Base-by-base conservation (phyloP, 1,140 invertebrate species). In the Cotesia glomerata region DNA sequence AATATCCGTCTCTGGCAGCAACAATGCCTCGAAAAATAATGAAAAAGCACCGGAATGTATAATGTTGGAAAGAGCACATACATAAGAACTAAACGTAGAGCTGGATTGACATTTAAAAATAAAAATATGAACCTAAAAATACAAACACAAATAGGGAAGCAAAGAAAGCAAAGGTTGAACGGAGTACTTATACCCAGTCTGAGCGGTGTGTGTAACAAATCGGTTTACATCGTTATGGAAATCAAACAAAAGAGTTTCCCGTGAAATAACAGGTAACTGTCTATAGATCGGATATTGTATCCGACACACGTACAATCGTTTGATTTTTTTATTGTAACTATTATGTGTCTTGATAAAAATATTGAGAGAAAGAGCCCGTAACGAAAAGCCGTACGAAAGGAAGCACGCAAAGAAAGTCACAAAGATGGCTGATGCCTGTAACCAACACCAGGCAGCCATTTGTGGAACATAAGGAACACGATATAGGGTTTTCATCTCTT, bases 361-460 rank as follows among this genome's bases (percentile, higher is more conserved):
- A 62, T 35, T 35, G 16, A 56, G 16, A 56, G 16, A 18, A 56
- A 56, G 52, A 56, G 14, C 16, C 26, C 14, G 11, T 61, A 69
- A 61, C 73, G 34, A 58, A 75, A 75, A 75, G 74, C 74, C 74
- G 54, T 75, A 75, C 61, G 69, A 75, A 74, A 74, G 54, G 54
- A 59, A 71, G 76, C 80, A 82, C 81, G 81, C 81, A 78, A 77
- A 79, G 71, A 74, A 81, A 78, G 76, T 75, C 72, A 70, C 76
- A 81, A 83, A 85, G 82, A 83, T 84, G 83, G 83, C 81, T 81
- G 82, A 74, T 71, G 69, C 34, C 54, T 69, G 84, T 85, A 86
- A 86, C 83, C 78, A 84, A 86, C 80, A 86, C 83, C 82, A 78
- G 75, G 75, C 81, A 76, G 84, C 83, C 83, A 85, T 85, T 85